Conservation (phyloP, 2,797 vertebrate genomes). For the Eidolon dupreanum region DNA sequence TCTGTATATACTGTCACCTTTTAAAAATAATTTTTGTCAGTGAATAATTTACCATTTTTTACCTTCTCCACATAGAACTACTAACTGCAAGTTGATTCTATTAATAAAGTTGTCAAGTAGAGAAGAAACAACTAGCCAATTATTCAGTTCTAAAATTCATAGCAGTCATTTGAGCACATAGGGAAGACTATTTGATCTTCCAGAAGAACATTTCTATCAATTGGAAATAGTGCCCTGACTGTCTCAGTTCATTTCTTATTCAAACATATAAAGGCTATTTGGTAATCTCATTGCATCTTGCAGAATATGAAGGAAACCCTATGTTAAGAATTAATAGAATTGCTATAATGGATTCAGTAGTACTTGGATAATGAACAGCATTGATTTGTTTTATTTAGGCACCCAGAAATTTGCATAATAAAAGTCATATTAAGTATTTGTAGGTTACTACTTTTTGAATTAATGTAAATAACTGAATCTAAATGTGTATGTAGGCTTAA, state of each 20-base stretch:
- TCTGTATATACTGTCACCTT: background rate
- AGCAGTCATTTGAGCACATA: too few relatives aligned
- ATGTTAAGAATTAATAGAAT: background rate
- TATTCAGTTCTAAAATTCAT: slow-evolving; percentile 26
- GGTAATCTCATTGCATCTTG: background rate
- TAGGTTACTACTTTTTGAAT: background rate
- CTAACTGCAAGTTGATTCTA: slow-evolving; percentile 1
- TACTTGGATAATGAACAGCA: background rate
- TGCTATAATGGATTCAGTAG: background rate
- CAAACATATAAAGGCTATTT: background rate
- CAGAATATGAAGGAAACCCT: background rate
- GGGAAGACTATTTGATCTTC: slow-evolving; percentile 15
- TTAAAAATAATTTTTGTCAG: background rate
- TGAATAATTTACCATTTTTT: slow-evolving; percentile 12
- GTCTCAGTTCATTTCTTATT: background rate
- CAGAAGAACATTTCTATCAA: background rate
- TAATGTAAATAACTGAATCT: background rate
- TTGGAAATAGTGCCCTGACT: background rate
- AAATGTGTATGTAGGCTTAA: background rate
- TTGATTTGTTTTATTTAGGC: background rate
- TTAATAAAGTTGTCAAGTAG: slow-evolving; percentile 45
- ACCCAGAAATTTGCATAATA: background rate
- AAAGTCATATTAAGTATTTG: background rate
- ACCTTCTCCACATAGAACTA: background rate
- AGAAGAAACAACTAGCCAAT: slow-evolving; percentile 32